These are phyloP conservation scores for Nomada goodeniana DNA, from an alignment of 2,888 invertebrate species.

Conservation along the genomic window DNA sequence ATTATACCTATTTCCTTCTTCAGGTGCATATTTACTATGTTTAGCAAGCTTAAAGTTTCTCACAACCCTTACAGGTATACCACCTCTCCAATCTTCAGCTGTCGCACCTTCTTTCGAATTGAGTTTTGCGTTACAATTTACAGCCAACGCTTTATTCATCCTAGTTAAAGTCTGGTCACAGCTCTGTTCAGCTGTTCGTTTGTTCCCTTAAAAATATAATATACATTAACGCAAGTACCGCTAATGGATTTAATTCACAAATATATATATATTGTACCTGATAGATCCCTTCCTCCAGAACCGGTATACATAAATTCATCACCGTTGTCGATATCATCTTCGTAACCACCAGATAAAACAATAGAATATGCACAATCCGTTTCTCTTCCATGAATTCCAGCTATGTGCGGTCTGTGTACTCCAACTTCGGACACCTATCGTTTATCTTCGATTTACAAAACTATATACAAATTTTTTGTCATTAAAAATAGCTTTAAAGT, in stretches of 20 bases:
- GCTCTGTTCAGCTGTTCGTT: slow-evolving; percentile 91
- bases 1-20: slow-evolving; percentile 86
- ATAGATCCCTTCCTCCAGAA: slow-evolving; percentile 92
- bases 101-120: slow-evolving; percentile 88
- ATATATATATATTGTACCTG: slow-evolving; percentile 82
- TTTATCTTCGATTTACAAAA: slow-evolving; percentile 29
- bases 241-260: too few relatives aligned
- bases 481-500: background rate
- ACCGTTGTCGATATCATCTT: slow-evolving; percentile 93
- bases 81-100: slow-evolving; percentile 89
- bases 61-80: slow-evolving; percentile 92
- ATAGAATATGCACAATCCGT: slow-evolving; percentile 92
- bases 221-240: slow-evolving; percentile 5
- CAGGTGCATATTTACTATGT: slow-evolving; percentile 92
- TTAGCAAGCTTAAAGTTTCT: slow-evolving; percentile 90
- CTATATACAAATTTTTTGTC: slow-evolving; percentile 3
- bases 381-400: slow-evolving; percentile 93
- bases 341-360: slow-evolving; percentile 91
- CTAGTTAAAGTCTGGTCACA: slow-evolving; percentile 91
- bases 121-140: slow-evolving; percentile 91
- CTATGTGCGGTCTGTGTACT: slow-evolving; percentile 92
- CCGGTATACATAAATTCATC: slow-evolving; percentile 93
- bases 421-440: slow-evolving; percentile 91
- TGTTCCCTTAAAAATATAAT: slow-evolving; percentile 86
- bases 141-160: slow-evolving; percentile 92